Base-by-base conservation (phyloP, 2,888 invertebrate genomes). In the Epiblema foenella region DNA sequence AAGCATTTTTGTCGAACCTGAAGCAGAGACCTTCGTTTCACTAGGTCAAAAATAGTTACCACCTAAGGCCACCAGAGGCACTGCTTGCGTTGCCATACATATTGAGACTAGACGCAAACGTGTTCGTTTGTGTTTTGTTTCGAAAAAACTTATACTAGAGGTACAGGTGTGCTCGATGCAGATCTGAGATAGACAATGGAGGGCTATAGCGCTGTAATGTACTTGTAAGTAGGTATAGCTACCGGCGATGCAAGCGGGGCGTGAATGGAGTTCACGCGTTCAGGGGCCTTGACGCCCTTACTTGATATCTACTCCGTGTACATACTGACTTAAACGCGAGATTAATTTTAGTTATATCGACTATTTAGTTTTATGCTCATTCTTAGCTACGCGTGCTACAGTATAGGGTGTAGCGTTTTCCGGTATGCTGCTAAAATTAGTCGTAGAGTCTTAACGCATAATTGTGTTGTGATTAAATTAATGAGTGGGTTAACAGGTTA, bases 91-190 rank as follows among this genome's bases (percentile, higher is more conserved):
- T n/a, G n/a, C n/a, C n/a, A n/a, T n/a, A n/a, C n/a, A n/a, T n/a
- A n/a, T n/a, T n/a, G n/a, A n/a, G n/a, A n/a, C n/a, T n/a, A n/a
- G n/a, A n/a, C n/a, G n/a, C n/a, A n/a, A n/a, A n/a, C n/a, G n/a
- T n/a, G n/a, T n/a, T n/a, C n/a, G n/a, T n/a, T n/a, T n/a, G n/a
- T n/a, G n/a, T n/a, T n/a, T n/a, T n/a, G n/a, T n/a, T n/a, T n/a
- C n/a, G n/a, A n/a, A n/a, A n/a, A n/a, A n/a, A n/a, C n/a, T n/a
- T n/a, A n/a, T n/a, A n/a, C n/a, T n/a, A n/a, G n/a, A n/a, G n/a
- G n/a, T n/a, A n/a, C n/a, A 90, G 90, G 89, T 91, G 83, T 82
- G 74, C 52, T 66, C 57, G 51, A 67, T 66, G 70, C 70, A 71
- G 58, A 74, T 72, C 33, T 51, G 39, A 20, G 3, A 0, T 37